These are phyloP conservation scores for Nesogale talazaci DNA, from an alignment of 2,113 vertebrate species.

Conservation along the genomic window DNA sequence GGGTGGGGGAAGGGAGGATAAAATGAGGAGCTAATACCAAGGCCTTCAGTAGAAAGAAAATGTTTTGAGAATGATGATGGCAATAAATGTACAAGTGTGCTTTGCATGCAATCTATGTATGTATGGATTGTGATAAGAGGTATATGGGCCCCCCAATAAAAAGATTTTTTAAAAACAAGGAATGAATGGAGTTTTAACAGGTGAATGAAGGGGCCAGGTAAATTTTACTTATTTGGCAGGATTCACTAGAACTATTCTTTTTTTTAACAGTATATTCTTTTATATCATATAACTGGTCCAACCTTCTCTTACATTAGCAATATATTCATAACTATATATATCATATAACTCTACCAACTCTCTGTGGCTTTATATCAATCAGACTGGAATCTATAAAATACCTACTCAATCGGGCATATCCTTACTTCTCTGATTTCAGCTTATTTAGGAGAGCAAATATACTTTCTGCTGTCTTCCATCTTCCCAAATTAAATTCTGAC, in stretches of 20 bases:
- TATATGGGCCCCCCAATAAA: too few relatives aligned
- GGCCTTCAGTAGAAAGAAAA: too few relatives aligned
- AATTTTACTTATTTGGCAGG: not conserved
- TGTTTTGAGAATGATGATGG: too few relatives aligned
- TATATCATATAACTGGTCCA: not conserved
- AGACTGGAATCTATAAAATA: not conserved
- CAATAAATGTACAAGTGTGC: too few relatives aligned
- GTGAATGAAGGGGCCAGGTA: not conserved
- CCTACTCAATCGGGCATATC: not conserved
- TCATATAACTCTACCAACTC: not conserved
- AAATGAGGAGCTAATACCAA: too few relatives aligned
- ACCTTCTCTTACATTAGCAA: not conserved
- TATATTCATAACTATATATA: not conserved
- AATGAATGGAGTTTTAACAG: not conserved
- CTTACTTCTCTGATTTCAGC: too few relatives aligned
- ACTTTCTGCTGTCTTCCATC: too few relatives aligned
- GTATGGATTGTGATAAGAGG: too few relatives aligned
- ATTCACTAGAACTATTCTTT: not conserved
- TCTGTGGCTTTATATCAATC: not conserved
- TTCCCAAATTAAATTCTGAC: not conserved
- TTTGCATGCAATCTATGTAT: too few relatives aligned
- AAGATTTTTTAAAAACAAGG: too few relatives aligned
- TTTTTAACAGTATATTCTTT: not conserved
- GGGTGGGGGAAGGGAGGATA: too few relatives aligned
- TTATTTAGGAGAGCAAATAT: not conserved